These are phyloP conservation scores for Montipora cactus DNA, from an alignment of 64 coral and sea anemone species.

Conservation along the genomic window DNA sequence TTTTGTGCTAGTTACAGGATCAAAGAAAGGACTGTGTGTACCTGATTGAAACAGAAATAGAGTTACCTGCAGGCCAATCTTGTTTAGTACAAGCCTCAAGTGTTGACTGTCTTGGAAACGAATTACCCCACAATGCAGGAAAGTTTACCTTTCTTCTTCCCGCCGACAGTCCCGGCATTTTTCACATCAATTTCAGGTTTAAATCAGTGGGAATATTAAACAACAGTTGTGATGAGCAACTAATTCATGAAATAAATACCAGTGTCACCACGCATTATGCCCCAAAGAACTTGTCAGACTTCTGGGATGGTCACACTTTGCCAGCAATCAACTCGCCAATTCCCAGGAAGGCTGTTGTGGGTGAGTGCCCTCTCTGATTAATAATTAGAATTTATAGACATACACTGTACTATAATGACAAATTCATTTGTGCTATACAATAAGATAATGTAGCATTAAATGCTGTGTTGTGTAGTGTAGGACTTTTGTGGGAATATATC, in stretches of 20 bases:
- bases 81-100: not conserved
- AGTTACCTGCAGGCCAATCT: not conserved
- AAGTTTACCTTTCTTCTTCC: constrained; percentile 29
- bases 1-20: not conserved
- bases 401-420: too few species aligned
- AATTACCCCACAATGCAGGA: not conserved
- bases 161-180: not conserved
- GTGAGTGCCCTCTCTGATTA: not conserved
- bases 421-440: too few species aligned
- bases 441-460: too few species aligned
- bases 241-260: constrained; percentile 21
- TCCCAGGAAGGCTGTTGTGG: not conserved
- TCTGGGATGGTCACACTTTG: constrained; percentile 16
- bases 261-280: not conserved
- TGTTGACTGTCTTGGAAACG: not conserved
- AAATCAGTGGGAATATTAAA: not conserved
- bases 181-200: not conserved
- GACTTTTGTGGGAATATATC: too few species aligned
- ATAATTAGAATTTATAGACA: too few species aligned
- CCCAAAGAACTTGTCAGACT: not conserved
- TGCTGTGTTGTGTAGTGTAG: too few species aligned
- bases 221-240: not conserved
- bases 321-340: not conserved
- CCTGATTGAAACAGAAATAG: constrained; percentile 17
- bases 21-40: not conserved